phyloP scores from a whole-genome alignment of 2,113 vertebrate species.

The Eleginops maclovinus region DNA sequence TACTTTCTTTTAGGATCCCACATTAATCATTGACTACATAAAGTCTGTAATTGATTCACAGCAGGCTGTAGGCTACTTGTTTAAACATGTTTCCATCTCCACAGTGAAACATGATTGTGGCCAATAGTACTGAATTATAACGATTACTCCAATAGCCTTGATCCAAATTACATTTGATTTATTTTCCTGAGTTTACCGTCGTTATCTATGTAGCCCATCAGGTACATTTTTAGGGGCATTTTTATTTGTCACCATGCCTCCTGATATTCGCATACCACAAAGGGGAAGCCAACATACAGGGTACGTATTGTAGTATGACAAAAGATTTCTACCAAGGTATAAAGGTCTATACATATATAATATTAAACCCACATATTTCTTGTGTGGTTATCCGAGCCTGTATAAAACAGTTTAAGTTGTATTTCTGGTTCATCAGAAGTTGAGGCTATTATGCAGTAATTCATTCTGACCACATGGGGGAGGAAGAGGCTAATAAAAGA shows the following conservation, averaged over 20 bases:
- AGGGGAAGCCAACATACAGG: too few relatives aligned
- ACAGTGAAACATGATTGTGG: neutral
- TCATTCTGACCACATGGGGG: slow-evolving; percentile 47
- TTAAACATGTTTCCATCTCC: neutral
- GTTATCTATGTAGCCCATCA: neutral
- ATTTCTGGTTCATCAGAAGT: neutral
- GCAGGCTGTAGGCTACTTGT: neutral
- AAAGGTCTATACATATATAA: neutral
- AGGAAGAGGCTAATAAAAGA: slow-evolving; percentile 29
- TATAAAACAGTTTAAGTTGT: neutral
- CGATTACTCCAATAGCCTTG: neutral
- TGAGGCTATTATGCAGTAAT: slow-evolving; percentile 25
- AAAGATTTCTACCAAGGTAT: neutral
- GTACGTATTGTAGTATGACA: neutral
- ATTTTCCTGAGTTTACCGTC: neutral
- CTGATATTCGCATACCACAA: neutral
- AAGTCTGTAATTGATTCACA: neutral
- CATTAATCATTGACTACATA: neutral
- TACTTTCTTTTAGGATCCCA: neutral
- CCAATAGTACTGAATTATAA: neutral
- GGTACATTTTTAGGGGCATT: neutral
- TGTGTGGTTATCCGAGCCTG: neutral
- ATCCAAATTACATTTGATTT: slow-evolving; percentile 12
- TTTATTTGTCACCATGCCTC: neutral
- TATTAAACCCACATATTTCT: neutral